Evolutionary conservation across 2,797 vertebrate genomes (phyloP), one percentile per base, ranked within the genome.

Genomic region (Myotis daubentonii): DNA sequence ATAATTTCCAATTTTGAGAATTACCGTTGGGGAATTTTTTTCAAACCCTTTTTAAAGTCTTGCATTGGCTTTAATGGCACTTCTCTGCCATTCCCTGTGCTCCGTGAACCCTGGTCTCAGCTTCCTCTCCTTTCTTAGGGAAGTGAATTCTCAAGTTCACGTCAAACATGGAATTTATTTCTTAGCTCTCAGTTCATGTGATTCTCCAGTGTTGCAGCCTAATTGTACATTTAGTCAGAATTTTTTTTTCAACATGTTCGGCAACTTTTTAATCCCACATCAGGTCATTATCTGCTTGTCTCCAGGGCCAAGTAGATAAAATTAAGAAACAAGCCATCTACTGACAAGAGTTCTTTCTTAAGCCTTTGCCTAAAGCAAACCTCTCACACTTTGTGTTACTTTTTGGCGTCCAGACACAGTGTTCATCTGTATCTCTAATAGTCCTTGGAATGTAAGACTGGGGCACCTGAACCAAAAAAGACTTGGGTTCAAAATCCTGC

Each of bases 1-100:
- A 75, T 94, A 91, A 91, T 96, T 97, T 95, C 93, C 92, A 94
- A 87, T 89, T 96, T 87, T 94, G 44, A 82, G 80, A 95, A 95
- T 83, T 94, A 51, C 1, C 28, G 16, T 72, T 55, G 11, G 41
- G 70, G n/a, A 85, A 12, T 70, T 87, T 51, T 84, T 33, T 79
- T 38, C 51, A 25, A 28, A 74, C 75, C 23, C 55, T 90, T 91
- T 91, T 17, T 28, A 79, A 95, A 87, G 53, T 60, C 62, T 78
- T 87, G 6, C 20, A 5, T 94, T 80, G 81, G 49, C 49, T 82
- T 94, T 78, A 5, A 30, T 80, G 89, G 53, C 72, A 84, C 53
- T 82, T 91, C 22, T 62, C 76, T 55, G 44, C 90, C 60, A 82
- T 51, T 66, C 87, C 23, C 6, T 78, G 89, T 82, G 30, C 51